Percentiles rank a stretch among this genome's conserved stretches.
These are phyloP conservation scores for Camponotus vicinus DNA, from an alignment of 1,140 invertebrate species.

Conservation along the genomic window DNA sequence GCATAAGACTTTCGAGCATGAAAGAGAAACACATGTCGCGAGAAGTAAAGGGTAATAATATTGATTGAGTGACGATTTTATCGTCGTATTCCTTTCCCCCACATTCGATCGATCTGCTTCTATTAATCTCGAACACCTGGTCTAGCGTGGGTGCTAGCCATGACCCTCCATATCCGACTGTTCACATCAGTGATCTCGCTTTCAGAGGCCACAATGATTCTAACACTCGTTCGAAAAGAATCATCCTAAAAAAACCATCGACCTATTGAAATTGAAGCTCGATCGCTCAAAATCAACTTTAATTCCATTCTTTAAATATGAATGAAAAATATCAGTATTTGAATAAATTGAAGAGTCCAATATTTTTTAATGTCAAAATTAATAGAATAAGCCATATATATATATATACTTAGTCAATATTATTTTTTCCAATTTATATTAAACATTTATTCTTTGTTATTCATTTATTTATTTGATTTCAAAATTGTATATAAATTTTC, in stretches of 20 bases:
- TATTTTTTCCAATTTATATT: slow-evolving; percentile 5
- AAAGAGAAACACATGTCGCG: background rate
- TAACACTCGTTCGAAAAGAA: slow-evolving; percentile 1
- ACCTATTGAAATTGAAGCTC: background rate
- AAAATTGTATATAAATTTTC: background rate
- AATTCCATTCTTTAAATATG: background rate
- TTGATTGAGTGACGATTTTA: slow-evolving; percentile 43
- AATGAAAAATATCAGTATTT: background rate
- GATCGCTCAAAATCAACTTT: background rate
- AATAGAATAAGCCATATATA: background rate
- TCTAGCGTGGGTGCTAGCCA: slow-evolving; percentile 67
- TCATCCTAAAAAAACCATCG: background rate
- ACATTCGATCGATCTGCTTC: slow-evolving; percentile 72
- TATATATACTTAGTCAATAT: background rate
- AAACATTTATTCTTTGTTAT: background rate
- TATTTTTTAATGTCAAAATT: background rate
- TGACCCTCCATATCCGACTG: slow-evolving; percentile 54
- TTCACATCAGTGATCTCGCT: slow-evolving; percentile 23
- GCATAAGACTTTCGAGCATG: background rate
- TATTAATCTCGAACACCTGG: slow-evolving; percentile 80
- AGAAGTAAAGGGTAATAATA: slow-evolving; percentile 35
- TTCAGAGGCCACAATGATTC: slow-evolving; percentile 10
- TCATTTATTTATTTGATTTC: background rate
- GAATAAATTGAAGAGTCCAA: background rate
- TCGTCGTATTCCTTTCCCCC: slow-evolving; percentile 40